Percentiles rank a stretch among this genome's conserved stretches.
phyloP scores from a whole-genome alignment of 2,888 invertebrate species.

The Punctoribates punctum region DNA sequence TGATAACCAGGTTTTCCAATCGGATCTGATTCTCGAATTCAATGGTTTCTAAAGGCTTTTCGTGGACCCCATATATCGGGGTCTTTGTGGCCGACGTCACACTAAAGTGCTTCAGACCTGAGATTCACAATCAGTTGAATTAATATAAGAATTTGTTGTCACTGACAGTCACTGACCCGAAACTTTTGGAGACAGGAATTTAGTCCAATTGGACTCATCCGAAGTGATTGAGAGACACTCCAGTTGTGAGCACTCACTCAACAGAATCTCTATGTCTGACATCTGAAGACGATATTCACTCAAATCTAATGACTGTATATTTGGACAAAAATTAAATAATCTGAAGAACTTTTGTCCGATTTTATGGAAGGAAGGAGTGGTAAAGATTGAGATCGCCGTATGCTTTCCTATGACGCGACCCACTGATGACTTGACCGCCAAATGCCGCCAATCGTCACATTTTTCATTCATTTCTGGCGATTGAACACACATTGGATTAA shows the following conservation, averaged over 20 bases:
- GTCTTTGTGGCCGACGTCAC: neutral
- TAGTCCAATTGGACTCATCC: neutral
- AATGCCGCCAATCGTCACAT: neutral
- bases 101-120: slow-evolving; percentile 13
- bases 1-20: neutral
- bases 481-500: neutral
- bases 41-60: neutral
- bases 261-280: neutral
- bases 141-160: neutral
- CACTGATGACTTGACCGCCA: neutral
- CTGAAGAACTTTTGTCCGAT: neutral
- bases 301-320: neutral
- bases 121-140: neutral
- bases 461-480: neutral
- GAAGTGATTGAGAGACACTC: neutral
- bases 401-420: neutral
- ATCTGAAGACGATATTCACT: neutral
- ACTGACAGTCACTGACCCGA: neutral
- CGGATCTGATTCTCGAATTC: neutral
- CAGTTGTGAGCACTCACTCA: neutral
- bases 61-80: neutral
- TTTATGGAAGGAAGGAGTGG: neutral
- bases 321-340: slow-evolving; percentile 12
- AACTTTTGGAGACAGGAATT: neutral
- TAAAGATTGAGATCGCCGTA: neutral